A percentile compares a stretch with the other conserved stretches of the same genome.
phyloP scores from a whole-genome alignment of 1,140 invertebrate genomes.

The Solenopsis invicta region DNA sequence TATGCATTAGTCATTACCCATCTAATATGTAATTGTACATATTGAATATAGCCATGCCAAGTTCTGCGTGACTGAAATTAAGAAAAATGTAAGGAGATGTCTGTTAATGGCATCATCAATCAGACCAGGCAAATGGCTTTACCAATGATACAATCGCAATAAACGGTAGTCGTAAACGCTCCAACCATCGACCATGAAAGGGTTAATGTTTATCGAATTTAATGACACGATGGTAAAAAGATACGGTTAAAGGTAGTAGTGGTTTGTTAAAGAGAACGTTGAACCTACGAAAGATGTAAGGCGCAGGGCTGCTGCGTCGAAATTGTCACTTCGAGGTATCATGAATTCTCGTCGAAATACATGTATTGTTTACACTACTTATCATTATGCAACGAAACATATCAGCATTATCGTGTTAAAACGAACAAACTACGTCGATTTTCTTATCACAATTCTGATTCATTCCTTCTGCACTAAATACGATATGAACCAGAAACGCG shows the following conservation, averaged over 20 bases:
- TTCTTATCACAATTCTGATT: conserved; percentile 9
- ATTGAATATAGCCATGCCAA: neutral
- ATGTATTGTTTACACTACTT: conserved; percentile 47
- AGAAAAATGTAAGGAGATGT: conserved; percentile 39
- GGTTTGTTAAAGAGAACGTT: conserved; percentile 33
- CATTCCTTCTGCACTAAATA: neutral
- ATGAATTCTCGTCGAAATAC: conserved; percentile 46
- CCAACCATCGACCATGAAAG: conserved; percentile 21
- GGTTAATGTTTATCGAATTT: conserved; percentile 46
- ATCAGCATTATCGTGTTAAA: neutral
- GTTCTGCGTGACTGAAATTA: conserved; percentile 33
- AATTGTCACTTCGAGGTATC: conserved; percentile 54
- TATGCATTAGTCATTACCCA: conserved; percentile 9
- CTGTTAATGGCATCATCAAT: conserved; percentile 35
- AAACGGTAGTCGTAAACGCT: conserved; percentile 45
- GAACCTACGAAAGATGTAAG: conserved; percentile 41
- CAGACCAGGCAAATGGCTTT: conserved; percentile 18
- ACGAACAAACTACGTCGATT: neutral
- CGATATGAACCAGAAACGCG: neutral
- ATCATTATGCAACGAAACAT: conserved; percentile 41
- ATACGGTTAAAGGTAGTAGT: conserved; percentile 32
- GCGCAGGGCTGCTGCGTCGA: conserved; percentile 27
- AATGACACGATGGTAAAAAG: conserved; percentile 6
- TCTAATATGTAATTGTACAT: conserved; percentile 35
- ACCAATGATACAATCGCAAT: conserved; percentile 53